Evolutionary conservation across 2,113 vertebrate genomes (phyloP).

Genomic region (Candoia aspera): DNA sequence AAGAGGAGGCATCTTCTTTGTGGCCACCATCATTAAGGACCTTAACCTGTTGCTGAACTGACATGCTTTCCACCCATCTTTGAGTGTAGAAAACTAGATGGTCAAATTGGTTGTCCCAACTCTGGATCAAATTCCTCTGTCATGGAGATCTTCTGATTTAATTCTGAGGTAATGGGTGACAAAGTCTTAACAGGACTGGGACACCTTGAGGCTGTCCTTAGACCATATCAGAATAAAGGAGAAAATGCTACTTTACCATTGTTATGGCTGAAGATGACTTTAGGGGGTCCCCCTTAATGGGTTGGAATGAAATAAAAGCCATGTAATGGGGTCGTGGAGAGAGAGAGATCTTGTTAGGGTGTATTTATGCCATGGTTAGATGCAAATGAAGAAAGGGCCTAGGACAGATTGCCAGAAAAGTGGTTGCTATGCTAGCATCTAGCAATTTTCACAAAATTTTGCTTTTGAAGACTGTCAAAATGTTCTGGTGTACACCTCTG

Average conservation of each 20-base stretch:
- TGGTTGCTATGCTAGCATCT: background rate
- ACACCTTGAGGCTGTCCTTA: background rate
- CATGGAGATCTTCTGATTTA: background rate
- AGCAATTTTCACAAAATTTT: background rate
- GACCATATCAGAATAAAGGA: background rate
- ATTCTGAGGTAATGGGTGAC: background rate
- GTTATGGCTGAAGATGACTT: too few relatives aligned
- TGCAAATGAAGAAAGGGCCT: background rate
- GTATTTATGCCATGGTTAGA: background rate
- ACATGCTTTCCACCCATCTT: background rate
- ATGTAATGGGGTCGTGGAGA: background rate
- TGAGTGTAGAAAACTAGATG: background rate
- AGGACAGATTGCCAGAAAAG: background rate
- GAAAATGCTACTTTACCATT: background rate
- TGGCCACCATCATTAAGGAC: background rate
- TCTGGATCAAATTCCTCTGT: background rate
- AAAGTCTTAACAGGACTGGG: background rate
- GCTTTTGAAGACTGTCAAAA: background rate
- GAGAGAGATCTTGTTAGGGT: background rate
- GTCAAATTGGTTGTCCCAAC: background rate
- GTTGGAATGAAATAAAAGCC: background rate
- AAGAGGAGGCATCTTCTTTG: too few relatives aligned
- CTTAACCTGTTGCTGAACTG: background rate
- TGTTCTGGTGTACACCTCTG: background rate
- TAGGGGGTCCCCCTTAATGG: background rate